Percentiles rank a stretch among this genome's conserved stretches.
These are phyloP conservation scores for Physeter macrocephalus DNA, from an alignment of 2,113 vertebrate species.

Conservation along the genomic window DNA sequence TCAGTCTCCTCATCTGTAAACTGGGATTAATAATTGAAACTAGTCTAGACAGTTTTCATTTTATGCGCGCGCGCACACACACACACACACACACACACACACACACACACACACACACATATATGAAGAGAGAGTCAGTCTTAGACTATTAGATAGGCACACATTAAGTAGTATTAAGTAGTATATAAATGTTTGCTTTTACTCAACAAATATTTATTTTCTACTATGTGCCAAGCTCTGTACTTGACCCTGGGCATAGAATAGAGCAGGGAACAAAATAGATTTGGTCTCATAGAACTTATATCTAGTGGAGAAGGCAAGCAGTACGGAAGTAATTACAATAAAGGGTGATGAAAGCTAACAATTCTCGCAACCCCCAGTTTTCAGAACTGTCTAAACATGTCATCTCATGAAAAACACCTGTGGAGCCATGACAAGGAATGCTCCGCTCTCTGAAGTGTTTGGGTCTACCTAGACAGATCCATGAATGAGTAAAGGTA, in stretches of 20 bases:
- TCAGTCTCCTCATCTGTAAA: background rate
- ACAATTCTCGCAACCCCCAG: slow-evolving; percentile 17
- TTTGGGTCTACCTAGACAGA: slow-evolving; percentile 52
- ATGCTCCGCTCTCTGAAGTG: slow-evolving; percentile 48
- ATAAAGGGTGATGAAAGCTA: slow-evolving; percentile 7
- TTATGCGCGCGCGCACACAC: background rate
- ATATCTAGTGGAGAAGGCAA: background rate
- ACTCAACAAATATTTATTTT: slow-evolving; percentile 1
- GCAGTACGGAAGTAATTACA: slow-evolving; percentile 24
- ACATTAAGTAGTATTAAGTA: background rate
- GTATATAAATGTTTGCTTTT: background rate
- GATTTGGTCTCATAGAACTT: background rate
- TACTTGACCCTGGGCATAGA: background rate
- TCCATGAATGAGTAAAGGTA: slow-evolving; percentile 31
- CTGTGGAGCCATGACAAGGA: slow-evolving; percentile 41
- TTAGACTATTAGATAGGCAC: background rate
- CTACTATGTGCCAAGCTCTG: background rate
- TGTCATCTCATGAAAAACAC: slow-evolving; percentile 52
- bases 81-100: background rate
- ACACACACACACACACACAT: fast-evolving
- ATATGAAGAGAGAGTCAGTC: background rate
- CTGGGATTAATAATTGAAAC: background rate
- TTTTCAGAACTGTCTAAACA: slow-evolving; percentile 58
- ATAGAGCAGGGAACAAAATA: background rate
- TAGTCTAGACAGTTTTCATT: background rate